Conservation (phyloP, 2,797 vertebrate genomes). For the Phyllotis vaccarum region DNA sequence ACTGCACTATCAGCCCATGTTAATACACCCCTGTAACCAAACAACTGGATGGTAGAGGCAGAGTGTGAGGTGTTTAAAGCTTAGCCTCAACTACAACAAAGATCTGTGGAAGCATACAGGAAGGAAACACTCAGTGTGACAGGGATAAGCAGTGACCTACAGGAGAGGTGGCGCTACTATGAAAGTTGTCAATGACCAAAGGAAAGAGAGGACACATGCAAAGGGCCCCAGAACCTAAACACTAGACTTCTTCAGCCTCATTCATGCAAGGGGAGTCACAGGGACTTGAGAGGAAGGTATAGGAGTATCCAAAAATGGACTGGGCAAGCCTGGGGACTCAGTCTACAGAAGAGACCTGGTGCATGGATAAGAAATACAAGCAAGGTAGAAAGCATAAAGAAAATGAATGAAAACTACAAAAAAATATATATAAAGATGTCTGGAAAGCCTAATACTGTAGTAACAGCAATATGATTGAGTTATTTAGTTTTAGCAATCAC, state of each 20-base stretch:
- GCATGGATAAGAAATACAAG: neutral
- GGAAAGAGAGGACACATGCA: neutral
- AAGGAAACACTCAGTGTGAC: neutral
- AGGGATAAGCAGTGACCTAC: neutral
- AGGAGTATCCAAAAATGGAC: too few species aligned
- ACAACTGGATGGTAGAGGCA: neutral
- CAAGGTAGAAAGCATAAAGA: neutral
- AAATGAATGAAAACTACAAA: neutral
- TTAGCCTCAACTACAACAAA: neutral
- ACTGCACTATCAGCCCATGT: neutral
- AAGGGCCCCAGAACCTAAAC: neutral
- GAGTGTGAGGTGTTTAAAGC: neutral
- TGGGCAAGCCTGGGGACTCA: too few species aligned
- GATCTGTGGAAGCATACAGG: neutral
- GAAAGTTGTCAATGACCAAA: neutral
- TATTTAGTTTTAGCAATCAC: neutral
- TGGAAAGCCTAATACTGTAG: neutral
- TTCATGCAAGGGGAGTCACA: neutral
- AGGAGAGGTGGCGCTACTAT: fast-evolving
- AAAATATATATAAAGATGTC: neutral
- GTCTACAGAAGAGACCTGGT: neutral
- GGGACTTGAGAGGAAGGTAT: neutral
- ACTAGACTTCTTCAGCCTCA: neutral
- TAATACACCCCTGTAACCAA: neutral
- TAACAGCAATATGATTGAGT: neutral